Percentiles rank a stretch among this genome's conserved stretches.
These are phyloP conservation scores for Zaprionus bogoriensis DNA, from an alignment of 2,888 invertebrate species.

Conservation along the genomic window DNA sequence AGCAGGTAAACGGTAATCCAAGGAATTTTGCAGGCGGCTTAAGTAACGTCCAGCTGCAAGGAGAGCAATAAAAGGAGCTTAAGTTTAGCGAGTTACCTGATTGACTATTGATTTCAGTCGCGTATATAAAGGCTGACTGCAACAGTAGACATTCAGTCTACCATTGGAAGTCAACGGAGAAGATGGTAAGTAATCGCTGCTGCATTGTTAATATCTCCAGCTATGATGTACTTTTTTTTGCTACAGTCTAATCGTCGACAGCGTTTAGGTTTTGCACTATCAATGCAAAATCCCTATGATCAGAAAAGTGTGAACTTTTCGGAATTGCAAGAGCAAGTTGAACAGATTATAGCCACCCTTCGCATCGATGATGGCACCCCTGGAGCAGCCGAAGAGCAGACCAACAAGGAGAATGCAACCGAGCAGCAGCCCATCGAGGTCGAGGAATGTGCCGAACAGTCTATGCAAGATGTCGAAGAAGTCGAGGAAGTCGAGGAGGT, in stretches of 20 bases:
- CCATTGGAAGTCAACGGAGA: slow-evolving; percentile 28
- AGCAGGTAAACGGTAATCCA: neutral
- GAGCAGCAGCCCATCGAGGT: slow-evolving; percentile 29
- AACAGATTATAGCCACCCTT: slow-evolving; percentile 49
- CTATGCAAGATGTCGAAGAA: slow-evolving; percentile 58
- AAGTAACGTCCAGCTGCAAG: neutral
- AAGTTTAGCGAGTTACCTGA: no score
- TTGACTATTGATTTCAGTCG: no score
- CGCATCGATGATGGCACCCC: slow-evolving; percentile 26
- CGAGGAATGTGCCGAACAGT: slow-evolving; percentile 50
- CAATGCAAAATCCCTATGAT: slow-evolving; percentile 55
- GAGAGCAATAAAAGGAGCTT: neutral
- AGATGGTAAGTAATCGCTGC: slow-evolving; percentile 48
- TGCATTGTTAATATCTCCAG: no score
- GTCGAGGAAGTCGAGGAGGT: slow-evolving; percentile 33
- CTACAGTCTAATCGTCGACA: slow-evolving; percentile 61
- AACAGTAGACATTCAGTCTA: no score
- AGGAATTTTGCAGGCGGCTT: neutral
- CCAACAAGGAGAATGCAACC: slow-evolving; percentile 29
- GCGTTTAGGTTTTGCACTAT: slow-evolving; percentile 58
- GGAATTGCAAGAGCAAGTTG: slow-evolving; percentile 42
- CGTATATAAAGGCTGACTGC: no score
- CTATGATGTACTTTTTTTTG: neutral
- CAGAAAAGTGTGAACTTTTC: slow-evolving; percentile 31
- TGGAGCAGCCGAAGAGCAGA: slow-evolving; percentile 40